phyloP scores from a whole-genome alignment of 2,888 invertebrate genomes.

The Eudasyphora cyanicolor region DNA sequence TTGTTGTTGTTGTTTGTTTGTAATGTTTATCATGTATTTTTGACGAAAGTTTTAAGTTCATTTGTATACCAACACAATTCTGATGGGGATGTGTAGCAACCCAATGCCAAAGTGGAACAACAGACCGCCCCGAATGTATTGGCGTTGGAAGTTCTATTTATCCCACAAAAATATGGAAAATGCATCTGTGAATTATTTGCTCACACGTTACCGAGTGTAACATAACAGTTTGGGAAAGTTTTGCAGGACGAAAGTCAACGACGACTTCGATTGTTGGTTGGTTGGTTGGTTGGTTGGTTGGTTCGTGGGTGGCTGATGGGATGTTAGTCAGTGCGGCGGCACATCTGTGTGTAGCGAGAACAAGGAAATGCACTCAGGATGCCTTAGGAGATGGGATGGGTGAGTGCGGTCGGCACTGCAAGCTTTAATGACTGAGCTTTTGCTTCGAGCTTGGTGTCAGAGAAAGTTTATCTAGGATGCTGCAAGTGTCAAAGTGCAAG shows the following conservation, averaged over 20 bases:
- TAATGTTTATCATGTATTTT: slow-evolving; percentile 58
- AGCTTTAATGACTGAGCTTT: slow-evolving; percentile 56
- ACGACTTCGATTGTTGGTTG: background rate
- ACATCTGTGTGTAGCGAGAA: background rate
- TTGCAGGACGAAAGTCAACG: background rate
- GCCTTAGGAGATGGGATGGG: background rate
- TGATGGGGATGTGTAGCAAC: slow-evolving; percentile 62
- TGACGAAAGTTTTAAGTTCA: slow-evolving; percentile 65
- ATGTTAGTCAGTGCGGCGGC: no score
- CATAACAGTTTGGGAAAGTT: background rate
- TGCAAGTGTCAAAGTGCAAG: slow-evolving; percentile 26
- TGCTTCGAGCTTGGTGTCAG: background rate
- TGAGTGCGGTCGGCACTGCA: slow-evolving; percentile 19
- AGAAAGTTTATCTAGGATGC: slow-evolving; percentile 40
- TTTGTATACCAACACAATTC: slow-evolving; percentile 58
- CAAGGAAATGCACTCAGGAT: slow-evolving; percentile 49
- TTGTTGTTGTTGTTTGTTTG: slow-evolving; percentile 61
- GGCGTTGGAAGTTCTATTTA: slow-evolving; percentile 51
- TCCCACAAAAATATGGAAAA: slow-evolving; percentile 38
- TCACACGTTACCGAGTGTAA: background rate
- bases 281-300: slow-evolving; percentile 20
- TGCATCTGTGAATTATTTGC: slow-evolving; percentile 37
- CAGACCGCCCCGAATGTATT: slow-evolving; percentile 50
- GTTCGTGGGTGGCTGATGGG: background rate
- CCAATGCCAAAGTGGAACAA: slow-evolving; percentile 63